Evolutionary conservation across 2,797 vertebrate genomes (phyloP), one percentile per base, ranked within the genome.

Genomic region (Chelon auratus): DNA sequence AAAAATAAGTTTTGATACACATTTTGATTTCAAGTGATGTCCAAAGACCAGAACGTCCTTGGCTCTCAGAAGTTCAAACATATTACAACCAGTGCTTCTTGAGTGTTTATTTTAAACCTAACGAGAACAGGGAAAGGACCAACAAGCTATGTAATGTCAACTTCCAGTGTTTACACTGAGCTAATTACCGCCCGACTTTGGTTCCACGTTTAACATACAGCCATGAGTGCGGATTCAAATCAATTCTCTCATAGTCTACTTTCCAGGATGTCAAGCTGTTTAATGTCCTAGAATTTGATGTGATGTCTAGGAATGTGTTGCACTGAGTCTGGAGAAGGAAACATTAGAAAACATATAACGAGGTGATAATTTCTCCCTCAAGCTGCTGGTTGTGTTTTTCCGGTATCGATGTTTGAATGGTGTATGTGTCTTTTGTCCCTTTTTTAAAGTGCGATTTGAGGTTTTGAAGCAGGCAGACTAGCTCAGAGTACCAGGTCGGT

Each of bases 401-500:
- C 1, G 42, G 20, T 15, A 51, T 47, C 54, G 65, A 47, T 51
- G 53, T 9, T 17, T 36, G 47, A 43, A 18, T 26, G 43, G 43
- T 33, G 48, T 51, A 18, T 2, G 0, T 3, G 30, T 53, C 36
- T 58, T 61, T 72, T 47, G 9, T 65, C 59, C 56, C 43, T 17
- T 50, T 2, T 26, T 68, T n/a, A 42, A 52, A 33, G 48, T 67
- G 9, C 59, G 53, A 62, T 82, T 72, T 65, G 52, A 71, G 43
- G 62, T 53, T 40, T 22, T 62, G 68, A 18, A 51, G 59, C 24
- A 55, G 43, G 51, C 24, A 24, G 62, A 52, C 30, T 4, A 20
- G 59, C 43, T 51, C n/a, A 2, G 15, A 64, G 72, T 7, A 24
- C 30, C 42, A 17, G 68, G 78, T 82, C 43, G 72, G 72, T 67